Base-by-base conservation (phyloP, 1,140 invertebrate species). In the Drosophila pectinifera region DNA sequence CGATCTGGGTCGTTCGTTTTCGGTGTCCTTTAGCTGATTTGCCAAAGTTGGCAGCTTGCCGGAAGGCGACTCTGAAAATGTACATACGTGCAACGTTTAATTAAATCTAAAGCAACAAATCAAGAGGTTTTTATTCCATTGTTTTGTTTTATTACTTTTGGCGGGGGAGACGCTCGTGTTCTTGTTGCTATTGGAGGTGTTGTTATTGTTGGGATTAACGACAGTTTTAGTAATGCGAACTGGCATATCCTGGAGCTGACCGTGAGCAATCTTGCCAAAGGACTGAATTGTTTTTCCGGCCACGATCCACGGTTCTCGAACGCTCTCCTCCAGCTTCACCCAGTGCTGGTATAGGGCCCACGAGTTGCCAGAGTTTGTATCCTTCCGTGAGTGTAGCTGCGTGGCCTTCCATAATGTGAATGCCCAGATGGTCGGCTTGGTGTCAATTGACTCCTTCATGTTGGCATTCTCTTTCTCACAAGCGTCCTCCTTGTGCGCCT, bases 301-400 rank as follows among this genome's bases (percentile, higher is more conserved):
- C 16, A 95, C 94, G 24, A 97, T 95, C 96, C 96, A 97, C 0
- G 95, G 93, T 65, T 95, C 95, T 53, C 95, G 93, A 22, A 96
- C 94, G 13, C 93, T 93, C 43, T 95, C 94, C 28, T 96, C 94
- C 93, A 97, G 94, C 81, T 96, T 95, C 68, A 95, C 95, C 96
- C 96, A 97, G 78, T 95, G 95, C 79, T 97, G 95, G 91, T 97
- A 97, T 0, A 97, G 91, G 54, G 95, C 94, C 96, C 96, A 97
- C 3, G 96, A 95, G 76, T 95, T 95, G 7, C 92, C 91, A 1
- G 73, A 54, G 20, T 91, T 93, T 39, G 91, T 93, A 53, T 94
- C 93, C n/a, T 93, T 89, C 39, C 92, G 92, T 5, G 93, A 93
- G 68, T 93, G 89, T 8, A 92, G 48, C 64, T 94, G 93, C 42